Conservation (phyloP, 2,888 invertebrate species). For the Apamea crenata region DNA sequence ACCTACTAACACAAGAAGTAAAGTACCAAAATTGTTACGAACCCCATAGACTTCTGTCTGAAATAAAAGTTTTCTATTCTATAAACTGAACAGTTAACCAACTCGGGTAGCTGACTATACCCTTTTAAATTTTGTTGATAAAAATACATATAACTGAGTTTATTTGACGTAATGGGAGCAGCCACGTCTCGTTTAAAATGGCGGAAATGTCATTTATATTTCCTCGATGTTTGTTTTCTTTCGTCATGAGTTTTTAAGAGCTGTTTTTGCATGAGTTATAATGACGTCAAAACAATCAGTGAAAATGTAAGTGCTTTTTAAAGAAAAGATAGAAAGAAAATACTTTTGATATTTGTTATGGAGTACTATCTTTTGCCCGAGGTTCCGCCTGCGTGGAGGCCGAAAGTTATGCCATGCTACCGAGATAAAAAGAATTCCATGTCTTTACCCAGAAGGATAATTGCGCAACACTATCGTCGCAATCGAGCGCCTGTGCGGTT, state of each 20-base stretch:
- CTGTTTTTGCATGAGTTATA: neutral
- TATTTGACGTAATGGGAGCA: conserved; percentile 15
- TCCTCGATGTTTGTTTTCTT: conserved; percentile 25
- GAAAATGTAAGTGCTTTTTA: neutral
- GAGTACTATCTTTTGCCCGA: neutral
- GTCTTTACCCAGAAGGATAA: neutral
- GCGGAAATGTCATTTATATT: conserved; percentile 38
- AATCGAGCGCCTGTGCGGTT: too few relatives aligned
- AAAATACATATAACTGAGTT: conserved; percentile 25
- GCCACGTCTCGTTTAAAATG: conserved; percentile 16
- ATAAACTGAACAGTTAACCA: neutral
- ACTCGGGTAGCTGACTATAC: conserved; percentile 1
- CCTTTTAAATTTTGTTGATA: conserved; percentile 17
- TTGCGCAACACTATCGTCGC: too few relatives aligned
- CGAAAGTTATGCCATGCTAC: neutral
- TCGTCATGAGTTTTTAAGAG: conserved; percentile 1
- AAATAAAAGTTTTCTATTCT: too few relatives aligned
- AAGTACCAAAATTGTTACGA: too few relatives aligned
- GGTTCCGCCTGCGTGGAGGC: neutral
- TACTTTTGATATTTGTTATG: neutral
- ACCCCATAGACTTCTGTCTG: too few relatives aligned
- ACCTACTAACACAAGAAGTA: too few relatives aligned
- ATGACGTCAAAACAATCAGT: neutral
- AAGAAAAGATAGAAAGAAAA: neutral
- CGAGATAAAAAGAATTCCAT: neutral